These are phyloP conservation scores for Brachyhypopomus occidentalis DNA, from an alignment of 2,113 vertebrate species.

Conservation along the genomic window DNA sequence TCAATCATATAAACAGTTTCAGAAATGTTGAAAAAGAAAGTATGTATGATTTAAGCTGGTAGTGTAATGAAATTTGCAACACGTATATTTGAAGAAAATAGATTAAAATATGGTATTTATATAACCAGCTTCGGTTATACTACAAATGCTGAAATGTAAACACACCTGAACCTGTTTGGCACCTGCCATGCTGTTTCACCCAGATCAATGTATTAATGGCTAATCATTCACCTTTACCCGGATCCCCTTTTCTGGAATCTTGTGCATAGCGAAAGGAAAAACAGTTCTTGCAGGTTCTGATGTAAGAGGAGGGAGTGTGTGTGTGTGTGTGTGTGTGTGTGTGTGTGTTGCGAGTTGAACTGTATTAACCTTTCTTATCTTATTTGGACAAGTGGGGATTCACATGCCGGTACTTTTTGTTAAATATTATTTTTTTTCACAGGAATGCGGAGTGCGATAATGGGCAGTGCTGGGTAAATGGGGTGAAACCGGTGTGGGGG, in stretches of 20 bases:
- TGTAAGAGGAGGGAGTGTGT: conserved; percentile 46
- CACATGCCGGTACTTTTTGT: conserved; percentile 64
- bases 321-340: not conserved
- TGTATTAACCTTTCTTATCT: conserved; percentile 64
- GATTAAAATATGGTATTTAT: too few species aligned
- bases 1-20: not conserved
- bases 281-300: conserved; percentile 56
- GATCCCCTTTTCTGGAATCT: conserved; percentile 41
- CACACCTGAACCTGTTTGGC: conserved; percentile 4
- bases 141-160: not conserved
- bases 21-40: too few species aligned
- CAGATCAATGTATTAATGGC: conserved; percentile 23
- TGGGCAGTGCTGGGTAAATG: conserved; percentile 47
- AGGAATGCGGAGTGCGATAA: conserved; percentile 61
- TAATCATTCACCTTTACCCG: conserved; percentile 45
- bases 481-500: not conserved
- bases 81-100: too few species aligned
- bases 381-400: conserved; percentile 65
- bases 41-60: too few species aligned
- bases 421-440: conserved; percentile 68
- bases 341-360: conserved; percentile 16
- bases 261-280: conserved; percentile 45
- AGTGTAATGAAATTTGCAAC: too few species aligned
- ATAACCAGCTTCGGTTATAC: too few species aligned
- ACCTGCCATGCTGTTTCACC: conserved; percentile 11